Evolutionary conservation across 2,888 invertebrate species (phyloP).

Genomic region (Scaptomyza caliginosa): DNA sequence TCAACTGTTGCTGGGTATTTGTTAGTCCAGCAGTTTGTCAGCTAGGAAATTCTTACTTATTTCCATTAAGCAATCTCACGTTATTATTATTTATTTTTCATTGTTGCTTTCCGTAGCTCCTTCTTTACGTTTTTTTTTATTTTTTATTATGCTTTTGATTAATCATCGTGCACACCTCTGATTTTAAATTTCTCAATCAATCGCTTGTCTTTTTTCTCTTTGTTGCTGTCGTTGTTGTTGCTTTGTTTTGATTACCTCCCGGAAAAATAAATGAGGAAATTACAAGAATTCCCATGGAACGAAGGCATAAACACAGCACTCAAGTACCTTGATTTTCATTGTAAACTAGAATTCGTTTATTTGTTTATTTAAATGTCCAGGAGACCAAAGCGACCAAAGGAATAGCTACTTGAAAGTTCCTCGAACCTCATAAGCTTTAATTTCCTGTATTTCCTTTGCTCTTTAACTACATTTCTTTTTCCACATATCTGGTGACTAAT

Average conservation of each 20-base stretch:
- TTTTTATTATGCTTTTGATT: slow-evolving; percentile 54
- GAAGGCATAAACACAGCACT: slow-evolving; percentile 32
- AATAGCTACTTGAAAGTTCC: slow-evolving; percentile 17
- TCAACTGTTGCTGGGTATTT: too few species aligned
- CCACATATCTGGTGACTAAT: slow-evolving; percentile 41
- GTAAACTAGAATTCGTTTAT: not conserved
- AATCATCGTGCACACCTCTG: slow-evolving; percentile 55
- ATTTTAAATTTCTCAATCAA: slow-evolving; percentile 56
- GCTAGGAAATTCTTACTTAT: not conserved
- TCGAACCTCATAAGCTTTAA: slow-evolving; percentile 9
- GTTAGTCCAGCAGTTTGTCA: not conserved
- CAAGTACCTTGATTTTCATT: slow-evolving; percentile 28
- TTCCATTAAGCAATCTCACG: slow-evolving; percentile 47
- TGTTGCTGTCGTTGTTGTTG: not conserved
- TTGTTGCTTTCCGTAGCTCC: slow-evolving; percentile 33
- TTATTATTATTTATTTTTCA: slow-evolving; percentile 57
- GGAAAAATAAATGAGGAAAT: slow-evolving; percentile 37
- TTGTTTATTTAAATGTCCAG: not conserved
- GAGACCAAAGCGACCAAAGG: not conserved
- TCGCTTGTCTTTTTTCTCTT: slow-evolving; percentile 20
- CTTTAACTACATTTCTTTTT: not conserved
- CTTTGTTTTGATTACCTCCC: slow-evolving; percentile 43
- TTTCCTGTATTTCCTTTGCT: slow-evolving; percentile 27
- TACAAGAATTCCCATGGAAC: slow-evolving; percentile 11
- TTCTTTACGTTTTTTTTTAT: slow-evolving; percentile 12